Evolutionary conservation across 2,888 invertebrate species (phyloP).

Genomic region (Lithophane socia): DNA sequence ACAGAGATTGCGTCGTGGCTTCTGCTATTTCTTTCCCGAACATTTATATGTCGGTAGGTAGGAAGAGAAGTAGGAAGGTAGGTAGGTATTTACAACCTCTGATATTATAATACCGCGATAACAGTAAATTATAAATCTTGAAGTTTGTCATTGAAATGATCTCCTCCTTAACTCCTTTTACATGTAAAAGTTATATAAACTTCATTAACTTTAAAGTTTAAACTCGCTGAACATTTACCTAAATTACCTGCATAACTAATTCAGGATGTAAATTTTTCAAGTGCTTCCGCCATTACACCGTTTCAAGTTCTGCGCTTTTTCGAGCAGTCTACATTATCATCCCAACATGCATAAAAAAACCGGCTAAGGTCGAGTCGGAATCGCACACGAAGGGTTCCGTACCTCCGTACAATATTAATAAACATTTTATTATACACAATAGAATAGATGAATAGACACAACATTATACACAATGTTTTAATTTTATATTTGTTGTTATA

Average conservation of each 20-base stretch:
- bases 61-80: neutral
- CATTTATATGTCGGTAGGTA: neutral
- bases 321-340: neutral
- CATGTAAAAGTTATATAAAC: neutral
- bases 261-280: neutral
- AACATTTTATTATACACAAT: too few relatives aligned
- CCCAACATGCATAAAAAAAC: neutral
- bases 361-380: too few relatives aligned
- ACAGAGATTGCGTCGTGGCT: neutral
- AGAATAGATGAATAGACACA: too few relatives aligned
- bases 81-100: neutral
- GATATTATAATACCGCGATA: neutral
- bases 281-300: too few relatives aligned
- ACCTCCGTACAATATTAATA: too few relatives aligned
- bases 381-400: too few relatives aligned
- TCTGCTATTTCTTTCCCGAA: neutral
- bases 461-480: too few relatives aligned
- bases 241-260: neutral
- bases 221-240: slow-evolving; percentile 3
- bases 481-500: too few relatives aligned
- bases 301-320: neutral
- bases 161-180: neutral
- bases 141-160: slow-evolving; percentile 1
- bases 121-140: slow-evolving; percentile 3
- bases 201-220: slow-evolving; percentile 3